phyloP scores from a whole-genome alignment of 2,113 vertebrate genomes.

The Thymallus thymallus region DNA sequence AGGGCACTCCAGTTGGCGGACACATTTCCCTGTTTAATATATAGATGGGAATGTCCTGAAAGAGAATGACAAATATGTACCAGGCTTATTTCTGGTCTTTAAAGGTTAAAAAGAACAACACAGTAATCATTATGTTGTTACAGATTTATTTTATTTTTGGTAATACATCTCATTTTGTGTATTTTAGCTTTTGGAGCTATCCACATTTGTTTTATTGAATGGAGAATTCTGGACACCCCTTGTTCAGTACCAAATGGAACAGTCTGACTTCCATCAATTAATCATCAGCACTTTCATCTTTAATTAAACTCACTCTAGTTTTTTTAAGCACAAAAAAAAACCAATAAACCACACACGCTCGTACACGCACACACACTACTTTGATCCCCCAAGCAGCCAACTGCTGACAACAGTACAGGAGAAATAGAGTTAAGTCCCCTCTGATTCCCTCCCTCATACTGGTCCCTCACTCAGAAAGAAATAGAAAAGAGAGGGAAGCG shows the following conservation, averaged over 20 bases:
- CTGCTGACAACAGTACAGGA: slow-evolving; percentile 9
- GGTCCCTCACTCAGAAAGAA: background rate
- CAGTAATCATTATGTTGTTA: background rate
- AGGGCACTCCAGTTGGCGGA: background rate
- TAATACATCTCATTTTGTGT: background rate
- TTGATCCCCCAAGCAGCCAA: slow-evolving; percentile 6
- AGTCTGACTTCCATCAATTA: slow-evolving; percentile 68
- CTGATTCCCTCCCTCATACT: background rate
- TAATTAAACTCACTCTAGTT: slow-evolving; percentile 67
- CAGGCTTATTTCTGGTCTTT: background rate
- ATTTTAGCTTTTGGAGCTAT: background rate
- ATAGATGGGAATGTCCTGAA: background rate
- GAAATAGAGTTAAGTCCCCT: slow-evolving; percentile 8
- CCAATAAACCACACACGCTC: background rate
- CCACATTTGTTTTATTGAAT: background rate
- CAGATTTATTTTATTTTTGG: background rate
- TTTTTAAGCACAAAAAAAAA: slow-evolving; percentile 35
- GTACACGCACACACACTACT: slow-evolving; percentile 16
- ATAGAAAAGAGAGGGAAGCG: background rate
- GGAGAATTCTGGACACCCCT: slow-evolving; percentile 9
- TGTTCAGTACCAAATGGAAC: slow-evolving; percentile 30
- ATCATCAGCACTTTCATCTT: slow-evolving; percentile 69
- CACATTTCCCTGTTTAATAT: background rate
- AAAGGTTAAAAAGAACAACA: background rate
- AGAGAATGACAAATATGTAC: background rate